phyloP scores from a whole-genome alignment of 2,113 vertebrate species.

The Boulengeromyrus knoepffleri region DNA sequence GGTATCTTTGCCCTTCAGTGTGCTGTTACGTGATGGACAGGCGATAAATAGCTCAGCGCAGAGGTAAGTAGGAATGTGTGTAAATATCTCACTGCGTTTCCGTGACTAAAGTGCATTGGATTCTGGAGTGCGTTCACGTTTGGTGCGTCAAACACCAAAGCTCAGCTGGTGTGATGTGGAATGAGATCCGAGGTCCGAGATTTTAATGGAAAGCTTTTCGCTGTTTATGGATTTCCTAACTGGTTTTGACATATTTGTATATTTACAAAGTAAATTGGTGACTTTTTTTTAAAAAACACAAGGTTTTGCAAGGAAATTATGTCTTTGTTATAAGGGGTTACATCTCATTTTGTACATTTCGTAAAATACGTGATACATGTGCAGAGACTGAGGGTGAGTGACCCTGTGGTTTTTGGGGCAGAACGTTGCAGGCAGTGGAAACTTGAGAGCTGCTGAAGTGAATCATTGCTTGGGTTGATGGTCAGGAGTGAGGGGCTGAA shows the following conservation, averaged over 20 bases:
- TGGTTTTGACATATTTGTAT: neutral
- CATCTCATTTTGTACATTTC: neutral
- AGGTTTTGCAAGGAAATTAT: neutral
- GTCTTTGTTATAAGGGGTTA: neutral
- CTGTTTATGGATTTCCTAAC: neutral
- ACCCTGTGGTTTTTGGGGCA: neutral
- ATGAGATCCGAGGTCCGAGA: neutral
- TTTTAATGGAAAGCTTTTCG: neutral
- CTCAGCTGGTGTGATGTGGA: neutral
- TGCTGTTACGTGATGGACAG: conserved; percentile 47
- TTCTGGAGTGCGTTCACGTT: neutral
- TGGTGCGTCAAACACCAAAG: neutral
- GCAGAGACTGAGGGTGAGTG: neutral
- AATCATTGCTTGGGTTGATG: neutral
- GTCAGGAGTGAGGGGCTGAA: neutral
- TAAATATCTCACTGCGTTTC: neutral
- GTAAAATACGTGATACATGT: neutral
- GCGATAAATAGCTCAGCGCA: conserved; percentile 47
- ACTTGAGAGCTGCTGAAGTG: neutral
- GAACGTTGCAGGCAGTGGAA: neutral
- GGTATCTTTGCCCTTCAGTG: conserved; percentile 49
- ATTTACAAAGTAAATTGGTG: neutral
- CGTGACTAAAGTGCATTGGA: no score
- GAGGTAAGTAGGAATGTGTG: conserved; percentile 64
- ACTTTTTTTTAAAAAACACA: neutral